Base-by-base conservation (phyloP, 2,113 vertebrate species). In the Cebus imitator region DNA sequence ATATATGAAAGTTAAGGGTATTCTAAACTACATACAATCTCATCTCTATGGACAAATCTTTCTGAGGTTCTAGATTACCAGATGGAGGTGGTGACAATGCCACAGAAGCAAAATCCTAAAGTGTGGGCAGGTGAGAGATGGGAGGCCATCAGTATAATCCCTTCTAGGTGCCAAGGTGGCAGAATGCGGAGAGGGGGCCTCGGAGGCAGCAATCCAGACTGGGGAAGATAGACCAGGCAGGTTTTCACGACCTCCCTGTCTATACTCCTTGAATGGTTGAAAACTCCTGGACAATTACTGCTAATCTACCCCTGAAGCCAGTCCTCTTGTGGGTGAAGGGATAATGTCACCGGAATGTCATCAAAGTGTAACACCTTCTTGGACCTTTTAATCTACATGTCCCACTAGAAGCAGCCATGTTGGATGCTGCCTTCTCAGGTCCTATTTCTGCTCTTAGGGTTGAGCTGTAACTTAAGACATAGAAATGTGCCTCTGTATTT, bases 391-490 rank as follows among this genome's bases (percentile, higher is more conserved):
- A 82, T 92, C 96, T 92, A 90, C 78, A 40, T 50, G 14, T 82
- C 92, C 78, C 68, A 94, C 89, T 86, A 94, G 66, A 27, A 98
- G 75, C 93, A 96, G 75, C 75, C 94, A 50, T 45, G 91, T 8
- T 96, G 96, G 79, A 90, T 18, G 30, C 66, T 30, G 10, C 80
- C 70, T 96, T 98, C 93, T 30, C 86, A 93, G 93, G 95, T 87
- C 73, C 70, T 48, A 43, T 92, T 88, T 95, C 35, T 96, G 96
- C 79, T 95, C 86, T 81, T 81, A 97, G 87, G 6, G n/a, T 80
- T 88, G 23, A 70, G 45, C 86, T 96, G 90, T 87, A 97, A 98
- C n/a, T 79, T 92, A 40, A 95, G 43, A 16, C 57, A 73, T 64
- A 80, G 96, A 96, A 81, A 93, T 21, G 52, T 21, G 25, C 18